Evolutionary conservation across 2,888 invertebrate genomes (phyloP).

Genomic region (Cephus sareptanus): DNA sequence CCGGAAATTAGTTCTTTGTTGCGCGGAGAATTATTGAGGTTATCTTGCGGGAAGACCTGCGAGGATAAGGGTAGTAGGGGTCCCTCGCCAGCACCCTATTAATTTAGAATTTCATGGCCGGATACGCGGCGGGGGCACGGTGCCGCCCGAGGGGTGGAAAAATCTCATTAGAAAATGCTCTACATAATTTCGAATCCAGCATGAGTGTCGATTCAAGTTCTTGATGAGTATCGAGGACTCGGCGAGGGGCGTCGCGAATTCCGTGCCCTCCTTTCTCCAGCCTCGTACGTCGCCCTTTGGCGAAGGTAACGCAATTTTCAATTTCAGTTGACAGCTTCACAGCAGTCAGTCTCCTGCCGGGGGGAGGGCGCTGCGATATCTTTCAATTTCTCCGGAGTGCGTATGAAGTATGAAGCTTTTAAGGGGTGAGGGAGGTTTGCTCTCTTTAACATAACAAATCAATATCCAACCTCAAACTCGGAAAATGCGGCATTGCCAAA

Average conservation of each 20-base stretch:
- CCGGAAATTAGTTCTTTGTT: not conserved
- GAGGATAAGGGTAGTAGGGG: not conserved
- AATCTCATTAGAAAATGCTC: not conserved
- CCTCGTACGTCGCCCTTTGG: not conserved
- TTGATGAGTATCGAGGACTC: not conserved
- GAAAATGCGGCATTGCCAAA: not conserved
- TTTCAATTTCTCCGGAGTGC: not conserved
- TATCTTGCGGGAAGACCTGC: not conserved
- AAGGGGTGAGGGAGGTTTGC: not conserved
- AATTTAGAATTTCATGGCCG: not conserved
- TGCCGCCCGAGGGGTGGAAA: not conserved
- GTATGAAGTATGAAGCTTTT: not conserved
- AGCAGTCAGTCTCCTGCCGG: not conserved
- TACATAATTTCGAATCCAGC: not conserved
- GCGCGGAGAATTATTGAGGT: not conserved
- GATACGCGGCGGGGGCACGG: not conserved
- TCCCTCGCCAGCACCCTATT: not conserved
- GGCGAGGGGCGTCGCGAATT: not conserved
- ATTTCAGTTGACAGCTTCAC: not conserved
- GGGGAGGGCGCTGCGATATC: not conserved
- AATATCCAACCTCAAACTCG: not conserved
- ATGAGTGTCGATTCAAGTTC: not conserved
- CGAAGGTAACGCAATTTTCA: not conserved
- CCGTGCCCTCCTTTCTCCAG: not conserved
- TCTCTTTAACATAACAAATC: not conserved